These are phyloP conservation scores for Nomada fucata DNA, from an alignment of 2,888 invertebrate genomes.

Conservation along the genomic window DNA sequence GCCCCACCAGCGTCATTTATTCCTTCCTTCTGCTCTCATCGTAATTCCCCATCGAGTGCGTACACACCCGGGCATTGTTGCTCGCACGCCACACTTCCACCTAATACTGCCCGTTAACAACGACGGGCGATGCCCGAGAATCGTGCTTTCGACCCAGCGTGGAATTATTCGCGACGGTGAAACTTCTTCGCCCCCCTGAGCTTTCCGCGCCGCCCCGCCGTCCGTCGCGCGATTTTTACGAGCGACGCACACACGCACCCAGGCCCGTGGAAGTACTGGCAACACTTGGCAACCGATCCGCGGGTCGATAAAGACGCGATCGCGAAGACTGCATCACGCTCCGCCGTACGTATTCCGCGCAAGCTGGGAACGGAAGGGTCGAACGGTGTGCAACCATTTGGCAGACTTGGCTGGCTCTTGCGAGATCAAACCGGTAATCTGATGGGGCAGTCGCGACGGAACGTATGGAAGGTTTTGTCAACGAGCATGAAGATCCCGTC, in stretches of 20 bases:
- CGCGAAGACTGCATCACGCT: constrained; percentile 62
- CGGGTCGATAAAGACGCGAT: constrained; percentile 57
- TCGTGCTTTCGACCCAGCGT: not conserved
- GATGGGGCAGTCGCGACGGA: constrained; percentile 63
- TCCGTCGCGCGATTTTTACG: not conserved
- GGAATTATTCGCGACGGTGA: not conserved
- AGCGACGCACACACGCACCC: not conserved
- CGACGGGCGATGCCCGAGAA: not conserved
- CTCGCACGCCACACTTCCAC: constrained; percentile 25
- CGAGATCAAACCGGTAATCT: constrained; percentile 70
- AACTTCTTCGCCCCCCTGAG: not conserved
- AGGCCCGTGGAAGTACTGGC: constrained; percentile 7
- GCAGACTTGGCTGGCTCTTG: constrained; percentile 64
- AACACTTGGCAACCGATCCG: constrained; percentile 59
- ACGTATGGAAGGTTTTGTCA: constrained; percentile 53
- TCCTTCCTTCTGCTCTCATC: constrained; percentile 20
- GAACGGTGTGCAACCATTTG: constrained; percentile 62
- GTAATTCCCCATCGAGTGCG: constrained; percentile 44
- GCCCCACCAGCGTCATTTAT: constrained; percentile 4
- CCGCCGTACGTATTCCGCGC: constrained; percentile 18
- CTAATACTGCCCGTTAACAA: constrained; percentile 41
- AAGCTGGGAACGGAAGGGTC: constrained; percentile 26
- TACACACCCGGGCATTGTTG: constrained; percentile 14
- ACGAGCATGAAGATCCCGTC: constrained; percentile 34
- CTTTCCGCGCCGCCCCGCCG: too few species aligned